Evolutionary conservation across 1,140 invertebrate species (phyloP), one percentile per base, ranked within the genome.

Genomic region (Nephotettix cincticeps): DNA sequence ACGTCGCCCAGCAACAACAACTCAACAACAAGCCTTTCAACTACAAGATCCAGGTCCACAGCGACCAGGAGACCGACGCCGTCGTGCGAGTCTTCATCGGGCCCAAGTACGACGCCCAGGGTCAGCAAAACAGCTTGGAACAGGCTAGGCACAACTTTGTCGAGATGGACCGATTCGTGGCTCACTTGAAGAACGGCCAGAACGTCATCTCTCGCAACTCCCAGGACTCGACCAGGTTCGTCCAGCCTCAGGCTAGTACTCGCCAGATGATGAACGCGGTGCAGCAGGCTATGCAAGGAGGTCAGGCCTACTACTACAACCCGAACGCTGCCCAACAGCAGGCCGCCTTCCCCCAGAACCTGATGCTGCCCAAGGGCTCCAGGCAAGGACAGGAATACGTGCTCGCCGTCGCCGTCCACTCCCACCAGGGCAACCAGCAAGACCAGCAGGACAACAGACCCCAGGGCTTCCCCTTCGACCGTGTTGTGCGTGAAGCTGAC

Each of bases 11-110:
- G n/a, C n/a, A n/a, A n/a, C n/a, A n/a, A n/a, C n/a, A n/a, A n/a
- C n/a, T n/a, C n/a, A n/a, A n/a, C 93, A 69, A 90, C 81, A 86
- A 87, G 78, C 84, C 84, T 29, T 93, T 88, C 84, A 86, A 80
- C 70, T 85, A 88, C 69, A 86, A 83, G 71, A 80, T 88, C 68
- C 80, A 84, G 56, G 81, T 90, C 58, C 84, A 84, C 70, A 85
- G 84, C 71, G 85, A 89, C 0, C 84, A 85, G 72, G 75, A 81
- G 1, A 77, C 74, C n/a, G n/a, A n/a, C n/a, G n/a, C n/a, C n/a
- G n/a, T n/a, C n/a, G n/a, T n/a, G n/a, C n/a, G n/a, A n/a, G 11
- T 83, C 86, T 56, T 87, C 82, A 0, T 79, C 84, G 36, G 80
- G 91, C 47, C 47, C 47, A 54, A 89, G 77, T 87, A 87, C 73